Evolutionary conservation across 2,113 vertebrate genomes (phyloP), one percentile per base, ranked within the genome.

Genomic region (Crotalus tigris): DNA sequence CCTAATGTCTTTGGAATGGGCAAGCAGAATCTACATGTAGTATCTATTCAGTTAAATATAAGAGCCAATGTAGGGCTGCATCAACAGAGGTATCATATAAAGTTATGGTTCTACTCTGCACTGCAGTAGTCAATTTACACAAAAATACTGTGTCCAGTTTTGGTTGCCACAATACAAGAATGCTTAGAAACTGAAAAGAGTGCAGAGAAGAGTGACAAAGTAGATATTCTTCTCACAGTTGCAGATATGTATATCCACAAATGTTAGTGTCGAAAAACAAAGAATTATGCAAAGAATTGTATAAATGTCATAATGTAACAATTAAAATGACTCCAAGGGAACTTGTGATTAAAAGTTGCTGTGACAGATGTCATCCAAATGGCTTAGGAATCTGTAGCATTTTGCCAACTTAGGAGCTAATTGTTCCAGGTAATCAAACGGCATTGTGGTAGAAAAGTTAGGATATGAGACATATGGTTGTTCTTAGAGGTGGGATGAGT

Each of bases 371-470:
- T 93, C 21, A 61, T 93, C 46, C 54, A 90, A 93, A 53, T 26
- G 33, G 44, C 69, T 59, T 15, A 93, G 88, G 55, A 93, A 64
- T 21, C 21, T 61, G 3, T 4, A 39, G 11, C 13, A 17, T 86
- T 26, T 57, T 85, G 57, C 29, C 81, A 61, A 15, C 4, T 44
- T 8, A 1, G 85, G 29, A 85, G 21, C 87, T 85, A 23, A 10
- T 61, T 13, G 9, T 88, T 90, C 55, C 26, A 2, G 13, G 55
- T 53, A 95, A 93, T n/a, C 64, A 96, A 96, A 69, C 2, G 69
- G 13, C n/a, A 33, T 33, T 75, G 1, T 75, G n/a, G 5, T 33
- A 17, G 69, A 2, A 33, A 15, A 33, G 2, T 75, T 75, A 75
- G n/a, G n/a, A 15, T 39, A 75, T 75, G 29, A 5, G 69, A 39